phyloP scores from a whole-genome alignment of 2,113 vertebrate genomes.

The Bufo gargarizans region DNA sequence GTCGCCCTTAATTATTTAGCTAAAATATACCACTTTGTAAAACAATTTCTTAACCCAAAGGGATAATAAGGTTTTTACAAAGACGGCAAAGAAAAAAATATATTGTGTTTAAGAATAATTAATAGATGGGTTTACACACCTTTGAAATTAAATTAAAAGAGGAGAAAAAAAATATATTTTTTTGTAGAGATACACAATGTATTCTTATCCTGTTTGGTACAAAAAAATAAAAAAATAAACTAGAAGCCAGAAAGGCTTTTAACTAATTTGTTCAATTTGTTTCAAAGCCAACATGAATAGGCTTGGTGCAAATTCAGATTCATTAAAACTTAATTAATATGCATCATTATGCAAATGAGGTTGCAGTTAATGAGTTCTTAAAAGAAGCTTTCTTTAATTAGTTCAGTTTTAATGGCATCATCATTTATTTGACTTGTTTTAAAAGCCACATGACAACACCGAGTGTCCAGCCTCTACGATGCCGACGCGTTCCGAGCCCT shows the following conservation, averaged over 20 bases:
- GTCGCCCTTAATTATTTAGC: slow-evolving; percentile 72
- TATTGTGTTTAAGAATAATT: slow-evolving; percentile 96
- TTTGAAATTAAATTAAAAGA: slow-evolving; percentile 86
- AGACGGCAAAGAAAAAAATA: slow-evolving; percentile 85
- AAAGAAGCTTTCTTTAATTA: slow-evolving; percentile 99
- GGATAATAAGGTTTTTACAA: slow-evolving; percentile 79
- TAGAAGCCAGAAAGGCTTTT: slow-evolving; percentile 99
- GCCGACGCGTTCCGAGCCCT: slow-evolving; percentile 71
- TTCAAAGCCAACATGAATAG: slow-evolving; percentile 99
- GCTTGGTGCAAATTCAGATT: slow-evolving; percentile 99
- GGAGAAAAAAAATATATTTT: slow-evolving; percentile 77
- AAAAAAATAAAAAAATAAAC: slow-evolving; percentile 75
- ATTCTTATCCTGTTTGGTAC: slow-evolving; percentile 97
- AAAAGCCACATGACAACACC: slow-evolving; percentile 94
- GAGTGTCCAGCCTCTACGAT: slow-evolving; percentile 83
- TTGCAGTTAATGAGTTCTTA: slow-evolving; percentile 99
- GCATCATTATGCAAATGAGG: slow-evolving; percentile 99
- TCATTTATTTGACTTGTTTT: slow-evolving; percentile 99
- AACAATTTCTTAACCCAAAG: slow-evolving; percentile 66
- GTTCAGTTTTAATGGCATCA: slow-evolving; percentile 99
- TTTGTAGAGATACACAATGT: slow-evolving; percentile 90
- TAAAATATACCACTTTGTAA: slow-evolving; percentile 70
- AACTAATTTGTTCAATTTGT: slow-evolving; percentile 99
- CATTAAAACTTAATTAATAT: slow-evolving; percentile 99
- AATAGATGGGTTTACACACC: slow-evolving; percentile 94